Conservation (phyloP, 2,888 invertebrate species). For the Chaetoderma sp. region DNA sequence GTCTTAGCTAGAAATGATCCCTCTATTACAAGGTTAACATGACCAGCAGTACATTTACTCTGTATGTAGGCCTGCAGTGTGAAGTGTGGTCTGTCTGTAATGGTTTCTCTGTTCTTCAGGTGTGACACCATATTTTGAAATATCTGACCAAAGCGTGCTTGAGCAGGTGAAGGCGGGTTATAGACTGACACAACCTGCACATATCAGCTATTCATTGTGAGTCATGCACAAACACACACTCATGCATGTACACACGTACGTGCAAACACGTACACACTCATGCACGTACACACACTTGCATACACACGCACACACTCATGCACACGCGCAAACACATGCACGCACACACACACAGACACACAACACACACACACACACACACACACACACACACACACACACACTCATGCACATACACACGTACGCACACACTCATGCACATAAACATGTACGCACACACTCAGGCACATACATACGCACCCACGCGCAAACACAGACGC, state of each 20-base stretch:
- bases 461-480: neutral
- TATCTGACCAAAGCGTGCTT: constrained; percentile 91
- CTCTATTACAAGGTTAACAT: neutral
- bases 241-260: constrained; percentile 9
- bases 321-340: no score
- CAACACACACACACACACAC: no score
- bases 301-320: no score
- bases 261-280: neutral
- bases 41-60: neutral
- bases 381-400: constrained; percentile 1
- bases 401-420: neutral
- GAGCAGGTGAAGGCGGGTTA: constrained; percentile 85
- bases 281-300: neutral
- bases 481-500: no score
- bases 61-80: neutral
- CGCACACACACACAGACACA: no score
- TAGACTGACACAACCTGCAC: constrained; percentile 91
- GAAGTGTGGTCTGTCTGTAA: neutral
- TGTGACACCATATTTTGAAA: constrained; percentile 93
- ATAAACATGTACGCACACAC: no score
- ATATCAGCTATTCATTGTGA: constrained; percentile 86
- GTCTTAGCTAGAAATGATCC: neutral
- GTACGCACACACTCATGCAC: no score
- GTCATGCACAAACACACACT: constrained; percentile 33
- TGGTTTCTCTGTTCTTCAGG: constrained; percentile 73